A percentile compares a stretch with the other conserved stretches of the same genome.
Conservation (phyloP, 2,797 vertebrate genomes). For the Numenius phaeopus region DNA sequence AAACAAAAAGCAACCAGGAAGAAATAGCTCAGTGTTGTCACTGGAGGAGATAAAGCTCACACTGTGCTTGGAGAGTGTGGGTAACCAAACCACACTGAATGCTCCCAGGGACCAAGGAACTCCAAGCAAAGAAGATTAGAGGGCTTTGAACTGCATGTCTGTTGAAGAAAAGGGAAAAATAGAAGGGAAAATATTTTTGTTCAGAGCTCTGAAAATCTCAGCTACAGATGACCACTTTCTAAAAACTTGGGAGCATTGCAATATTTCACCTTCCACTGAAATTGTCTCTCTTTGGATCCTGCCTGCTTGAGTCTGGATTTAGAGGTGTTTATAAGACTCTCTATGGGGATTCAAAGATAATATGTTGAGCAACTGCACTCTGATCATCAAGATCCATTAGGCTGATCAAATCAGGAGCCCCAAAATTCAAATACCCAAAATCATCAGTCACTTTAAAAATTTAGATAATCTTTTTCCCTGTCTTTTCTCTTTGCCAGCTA, state of each 20-base stretch:
- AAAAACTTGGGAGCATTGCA: neutral
- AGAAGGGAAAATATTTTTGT: neutral
- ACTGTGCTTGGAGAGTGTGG: neutral
- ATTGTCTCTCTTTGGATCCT: neutral
- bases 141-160: neutral
- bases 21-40: neutral
- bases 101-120: neutral
- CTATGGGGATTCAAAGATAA: neutral
- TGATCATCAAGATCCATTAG: neutral
- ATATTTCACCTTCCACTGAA: neutral
- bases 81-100: neutral
- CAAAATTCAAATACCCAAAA: neutral
- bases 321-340: neutral
- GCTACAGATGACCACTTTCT: neutral
- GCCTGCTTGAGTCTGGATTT: neutral
- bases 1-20: neutral
- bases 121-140: neutral
- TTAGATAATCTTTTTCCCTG: neutral
- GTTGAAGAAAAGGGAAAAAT: neutral
- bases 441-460: slow-evolving; percentile 16
- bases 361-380: neutral
- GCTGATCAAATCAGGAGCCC: neutral
- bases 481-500: neutral
- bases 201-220: neutral
- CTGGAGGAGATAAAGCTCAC: neutral